Percentiles rank a stretch among this genome's conserved stretches.
These are phyloP conservation scores for Spea hammondii DNA, from an alignment of 2,797 vertebrate genomes.

Conservation along the genomic window DNA sequence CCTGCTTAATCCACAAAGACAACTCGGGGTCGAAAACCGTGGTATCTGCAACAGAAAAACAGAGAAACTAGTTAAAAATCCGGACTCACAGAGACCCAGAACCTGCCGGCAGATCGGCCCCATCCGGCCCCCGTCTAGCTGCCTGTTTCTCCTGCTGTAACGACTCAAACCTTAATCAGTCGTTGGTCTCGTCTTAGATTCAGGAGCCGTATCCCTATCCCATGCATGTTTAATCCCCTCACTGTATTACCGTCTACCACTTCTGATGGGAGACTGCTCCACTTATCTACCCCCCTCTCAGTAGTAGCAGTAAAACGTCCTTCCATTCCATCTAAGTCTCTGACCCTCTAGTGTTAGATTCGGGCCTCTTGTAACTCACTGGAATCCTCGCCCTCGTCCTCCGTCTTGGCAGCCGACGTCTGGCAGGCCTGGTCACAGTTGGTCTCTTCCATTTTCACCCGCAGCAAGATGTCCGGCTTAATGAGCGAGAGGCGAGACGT, in stretches of 20 bases:
- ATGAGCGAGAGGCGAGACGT: neutral
- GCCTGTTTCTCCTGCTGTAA: too few relatives aligned
- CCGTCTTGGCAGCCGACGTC: neutral
- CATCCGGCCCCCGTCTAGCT: too few relatives aligned
- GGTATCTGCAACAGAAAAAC: neutral
- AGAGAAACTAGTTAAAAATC: neutral
- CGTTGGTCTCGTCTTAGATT: too few relatives aligned
- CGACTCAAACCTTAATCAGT: too few relatives aligned
- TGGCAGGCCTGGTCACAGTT: conserved; percentile 15
- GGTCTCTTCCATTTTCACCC: conserved; percentile 26
- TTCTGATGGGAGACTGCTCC: too few relatives aligned
- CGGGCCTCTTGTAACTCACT: neutral
- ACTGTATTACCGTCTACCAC: too few relatives aligned
- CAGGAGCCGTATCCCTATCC: too few relatives aligned
- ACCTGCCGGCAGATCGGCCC: too few relatives aligned
- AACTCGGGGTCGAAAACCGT: conserved; percentile 34
- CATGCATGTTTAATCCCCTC: too few relatives aligned
- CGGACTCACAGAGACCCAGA: too few relatives aligned
- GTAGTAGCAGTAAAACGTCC: neutral
- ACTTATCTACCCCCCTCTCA: too few relatives aligned
- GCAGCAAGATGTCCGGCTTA: conserved; percentile 38
- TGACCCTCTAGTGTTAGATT: too few relatives aligned
- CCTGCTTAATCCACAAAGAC: conserved; percentile 46
- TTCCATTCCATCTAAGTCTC: neutral
- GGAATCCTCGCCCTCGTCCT: conserved; percentile 4